Percentiles rank a stretch among this genome's conserved stretches.
Conservation (phyloP, 1,140 invertebrate genomes). For the Hyposmocoma kahamanoa region DNA sequence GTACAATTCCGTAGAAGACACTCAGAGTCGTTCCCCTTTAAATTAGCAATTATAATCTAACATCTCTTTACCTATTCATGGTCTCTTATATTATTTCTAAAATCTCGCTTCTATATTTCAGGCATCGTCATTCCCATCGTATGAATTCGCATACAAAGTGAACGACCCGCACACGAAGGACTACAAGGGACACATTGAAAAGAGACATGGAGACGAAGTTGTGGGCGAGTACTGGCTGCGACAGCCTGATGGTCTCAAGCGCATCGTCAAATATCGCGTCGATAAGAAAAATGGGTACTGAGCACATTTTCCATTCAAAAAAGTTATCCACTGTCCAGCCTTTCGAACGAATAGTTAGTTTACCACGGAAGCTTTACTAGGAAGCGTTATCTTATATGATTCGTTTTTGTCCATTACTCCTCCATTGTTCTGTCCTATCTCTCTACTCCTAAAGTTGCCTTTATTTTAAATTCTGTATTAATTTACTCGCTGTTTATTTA, state of each 20-base stretch:
- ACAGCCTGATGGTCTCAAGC: slow-evolving; percentile 69
- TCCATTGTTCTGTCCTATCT: too few relatives aligned
- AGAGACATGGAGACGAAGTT: slow-evolving; percentile 73
- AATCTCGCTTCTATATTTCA: slow-evolving; percentile 20
- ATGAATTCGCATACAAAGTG: slow-evolving; percentile 75
- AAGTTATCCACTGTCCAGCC: background rate
- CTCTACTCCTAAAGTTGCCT: too few relatives aligned
- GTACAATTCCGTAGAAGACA: too few relatives aligned
- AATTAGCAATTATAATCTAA: too few relatives aligned
- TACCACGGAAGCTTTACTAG: too few relatives aligned
- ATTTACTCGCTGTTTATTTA: too few relatives aligned
- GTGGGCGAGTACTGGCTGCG: slow-evolving; percentile 71
- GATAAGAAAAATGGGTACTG: slow-evolving; percentile 50
- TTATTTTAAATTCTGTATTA: too few relatives aligned
- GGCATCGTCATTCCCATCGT: slow-evolving; percentile 59
- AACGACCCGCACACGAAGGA: slow-evolving; percentile 71
- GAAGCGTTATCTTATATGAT: too few relatives aligned
- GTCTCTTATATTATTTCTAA: too few relatives aligned
- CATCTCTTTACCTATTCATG: too few relatives aligned
- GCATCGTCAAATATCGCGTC: slow-evolving; percentile 68
- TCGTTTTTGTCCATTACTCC: too few relatives aligned
- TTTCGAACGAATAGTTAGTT: background rate
- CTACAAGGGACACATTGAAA: slow-evolving; percentile 67
- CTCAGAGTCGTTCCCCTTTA: too few relatives aligned
- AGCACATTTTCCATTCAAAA: slow-evolving; percentile 4